A percentile compares a stretch with the other conserved stretches of the same genome.
Conservation (phyloP, 2,113 vertebrate genomes). For the Typhlomys cinereus region DNA sequence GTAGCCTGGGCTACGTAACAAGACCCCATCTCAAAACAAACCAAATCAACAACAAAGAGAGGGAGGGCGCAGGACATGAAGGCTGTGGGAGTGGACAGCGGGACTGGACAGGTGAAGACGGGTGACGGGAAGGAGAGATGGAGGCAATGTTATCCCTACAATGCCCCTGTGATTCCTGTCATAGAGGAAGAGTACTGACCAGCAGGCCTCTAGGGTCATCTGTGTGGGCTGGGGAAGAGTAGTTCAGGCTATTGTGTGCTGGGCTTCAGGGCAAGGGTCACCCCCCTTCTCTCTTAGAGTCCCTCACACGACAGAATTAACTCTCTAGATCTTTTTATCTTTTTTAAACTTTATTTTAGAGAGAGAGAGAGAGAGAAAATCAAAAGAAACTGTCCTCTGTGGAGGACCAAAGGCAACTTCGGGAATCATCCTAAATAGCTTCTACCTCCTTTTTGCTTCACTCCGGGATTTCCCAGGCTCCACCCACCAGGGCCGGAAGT, state of each 20-base stretch:
- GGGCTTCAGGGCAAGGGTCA: background rate
- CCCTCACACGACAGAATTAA: background rate
- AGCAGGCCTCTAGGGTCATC: background rate
- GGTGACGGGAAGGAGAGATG: background rate
- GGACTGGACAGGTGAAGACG: background rate
- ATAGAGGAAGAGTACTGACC: background rate
- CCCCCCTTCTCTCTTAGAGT: background rate
- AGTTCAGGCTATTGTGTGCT: too few relatives aligned
- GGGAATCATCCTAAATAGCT: too few relatives aligned
- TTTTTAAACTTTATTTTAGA: too few relatives aligned
- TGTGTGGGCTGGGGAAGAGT: fast-evolving
- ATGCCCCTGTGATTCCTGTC: background rate
- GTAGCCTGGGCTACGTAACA: background rate
- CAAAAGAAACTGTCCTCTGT: too few relatives aligned
- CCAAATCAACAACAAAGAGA: background rate
- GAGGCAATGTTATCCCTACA: too few relatives aligned
- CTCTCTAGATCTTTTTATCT: too few relatives aligned
- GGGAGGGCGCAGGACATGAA: background rate
- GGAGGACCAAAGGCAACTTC: too few relatives aligned
- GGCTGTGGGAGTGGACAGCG: background rate
- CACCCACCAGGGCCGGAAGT: too few relatives aligned
- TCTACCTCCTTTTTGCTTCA: too few relatives aligned
- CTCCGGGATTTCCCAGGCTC: too few relatives aligned
- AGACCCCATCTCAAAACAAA: background rate
- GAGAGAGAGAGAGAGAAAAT: too few relatives aligned